phyloP scores from a whole-genome alignment of 2,113 vertebrate species.

The Silurus meridionalis region DNA sequence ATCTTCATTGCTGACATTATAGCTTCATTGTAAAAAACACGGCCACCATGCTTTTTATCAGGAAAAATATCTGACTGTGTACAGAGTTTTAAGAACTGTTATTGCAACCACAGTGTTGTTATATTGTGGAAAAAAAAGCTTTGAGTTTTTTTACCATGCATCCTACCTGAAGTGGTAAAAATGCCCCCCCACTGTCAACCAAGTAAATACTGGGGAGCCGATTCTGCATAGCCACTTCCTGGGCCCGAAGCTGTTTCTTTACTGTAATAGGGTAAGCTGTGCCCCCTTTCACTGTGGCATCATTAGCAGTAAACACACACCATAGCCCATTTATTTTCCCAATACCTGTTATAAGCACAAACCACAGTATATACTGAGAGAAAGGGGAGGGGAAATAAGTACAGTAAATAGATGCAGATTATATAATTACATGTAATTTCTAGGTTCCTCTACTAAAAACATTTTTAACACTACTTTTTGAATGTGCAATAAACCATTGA shows the following conservation, averaged over 20 bases:
- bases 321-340: conserved; percentile 81
- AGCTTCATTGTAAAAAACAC: conserved; percentile 83
- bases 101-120: not conserved
- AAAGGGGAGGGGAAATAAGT: not conserved
- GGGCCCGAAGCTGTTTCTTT: conserved; percentile 83
- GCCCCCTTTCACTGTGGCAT: conserved; percentile 85
- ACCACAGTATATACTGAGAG: not conserved
- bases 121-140: not conserved
- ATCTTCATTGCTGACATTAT: conserved; percentile 84
- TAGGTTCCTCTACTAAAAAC: not conserved
- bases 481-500: not conserved
- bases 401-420: not conserved
- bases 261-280: conserved; percentile 80
- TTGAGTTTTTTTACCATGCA: not conserved
- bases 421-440: not conserved
- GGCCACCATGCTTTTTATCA: conserved; percentile 83
- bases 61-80: conserved; percentile 84
- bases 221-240: conserved; percentile 82
- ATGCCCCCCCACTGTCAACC: conserved; percentile 81
- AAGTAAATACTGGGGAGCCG: conserved; percentile 79
- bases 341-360: conserved; percentile 67
- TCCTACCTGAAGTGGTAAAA: conserved; percentile 82
- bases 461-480: not conserved
- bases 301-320: conserved; percentile 80
- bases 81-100: not conserved